Conservation (phyloP, 1,140 invertebrate genomes). For the Dreissena rostriformis region DNA sequence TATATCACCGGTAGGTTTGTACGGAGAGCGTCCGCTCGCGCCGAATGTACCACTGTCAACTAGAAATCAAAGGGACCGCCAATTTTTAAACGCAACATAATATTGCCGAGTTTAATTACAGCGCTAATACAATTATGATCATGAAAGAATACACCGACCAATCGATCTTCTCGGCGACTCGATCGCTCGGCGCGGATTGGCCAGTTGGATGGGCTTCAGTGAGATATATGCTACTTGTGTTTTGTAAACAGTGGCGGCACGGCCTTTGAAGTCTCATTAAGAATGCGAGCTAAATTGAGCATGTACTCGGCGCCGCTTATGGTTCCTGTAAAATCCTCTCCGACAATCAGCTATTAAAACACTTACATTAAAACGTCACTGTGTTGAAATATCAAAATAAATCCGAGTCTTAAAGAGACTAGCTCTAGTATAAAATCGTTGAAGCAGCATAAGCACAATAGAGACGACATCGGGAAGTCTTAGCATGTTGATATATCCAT, state of each 20-base stretch:
- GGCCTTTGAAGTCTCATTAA: slow-evolving; percentile 13
- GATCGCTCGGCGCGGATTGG: neutral
- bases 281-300: neutral
- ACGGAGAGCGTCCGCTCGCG: neutral
- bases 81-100: slow-evolving; percentile 46
- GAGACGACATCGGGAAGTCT: no score
- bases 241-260: neutral
- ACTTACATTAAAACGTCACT: no score
- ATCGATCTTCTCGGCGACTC: slow-evolving; percentile 13
- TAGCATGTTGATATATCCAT: no score
- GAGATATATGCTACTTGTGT: neutral
- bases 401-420: no score
- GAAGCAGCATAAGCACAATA: no score
- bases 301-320: neutral
- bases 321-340: no score
- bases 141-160: slow-evolving; percentile 3
- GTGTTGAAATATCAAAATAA: no score
- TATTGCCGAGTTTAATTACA: slow-evolving; percentile 50
- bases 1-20: neutral
- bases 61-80: slow-evolving; percentile 32
- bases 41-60: neutral
- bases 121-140: slow-evolving; percentile 39
- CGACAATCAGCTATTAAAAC: no score
- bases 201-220: neutral
- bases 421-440: no score